These are phyloP conservation scores for Cavia porcellus DNA, from an alignment of 2,113 vertebrate genomes.

Conservation along the genomic window DNA sequence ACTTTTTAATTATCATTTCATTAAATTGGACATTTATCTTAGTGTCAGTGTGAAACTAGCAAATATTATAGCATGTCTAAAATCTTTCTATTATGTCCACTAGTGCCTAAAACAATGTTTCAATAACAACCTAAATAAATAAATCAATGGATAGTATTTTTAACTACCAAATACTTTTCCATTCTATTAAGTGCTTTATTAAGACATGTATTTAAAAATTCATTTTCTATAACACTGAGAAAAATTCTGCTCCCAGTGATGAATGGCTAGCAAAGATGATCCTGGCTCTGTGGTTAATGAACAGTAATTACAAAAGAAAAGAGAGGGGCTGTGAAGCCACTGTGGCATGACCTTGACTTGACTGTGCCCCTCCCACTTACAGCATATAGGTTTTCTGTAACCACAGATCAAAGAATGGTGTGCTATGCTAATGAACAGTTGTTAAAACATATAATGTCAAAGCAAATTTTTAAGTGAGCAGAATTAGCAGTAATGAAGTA, in stretches of 20 bases:
- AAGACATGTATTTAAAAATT: slow-evolving; percentile 41
- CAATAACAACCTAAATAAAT: slow-evolving; percentile 1
- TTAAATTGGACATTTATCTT: slow-evolving; percentile 2
- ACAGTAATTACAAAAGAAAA: slow-evolving; percentile 34
- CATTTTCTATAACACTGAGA: not conserved
- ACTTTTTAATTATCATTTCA: slow-evolving; percentile 6
- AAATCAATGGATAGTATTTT: not conserved
- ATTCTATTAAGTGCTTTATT: slow-evolving; percentile 11
- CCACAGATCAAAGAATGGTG: not conserved
- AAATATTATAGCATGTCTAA: slow-evolving; percentile 14
- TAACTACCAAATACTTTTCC: not conserved
- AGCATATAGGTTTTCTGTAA: slow-evolving; percentile 13
- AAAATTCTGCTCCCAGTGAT: slow-evolving; percentile 8
- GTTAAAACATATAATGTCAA: slow-evolving; percentile 35
- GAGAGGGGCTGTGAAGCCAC: not conserved
- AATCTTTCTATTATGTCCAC: not conserved
- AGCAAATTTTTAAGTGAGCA: slow-evolving; percentile 35
- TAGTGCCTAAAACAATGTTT: slow-evolving; percentile 31
- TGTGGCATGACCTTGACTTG: not conserved
- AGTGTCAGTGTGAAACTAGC: not conserved
- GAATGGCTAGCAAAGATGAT: not conserved
- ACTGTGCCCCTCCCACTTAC: not conserved
- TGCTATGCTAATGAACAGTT: not conserved
- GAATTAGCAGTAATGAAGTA: slow-evolving; percentile 18
- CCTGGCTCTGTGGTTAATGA: not conserved